Percentiles rank a stretch among this genome's conserved stretches.
Conservation (phyloP, 1,140 invertebrate species). For the Lepidotrigona ventralis region DNA sequence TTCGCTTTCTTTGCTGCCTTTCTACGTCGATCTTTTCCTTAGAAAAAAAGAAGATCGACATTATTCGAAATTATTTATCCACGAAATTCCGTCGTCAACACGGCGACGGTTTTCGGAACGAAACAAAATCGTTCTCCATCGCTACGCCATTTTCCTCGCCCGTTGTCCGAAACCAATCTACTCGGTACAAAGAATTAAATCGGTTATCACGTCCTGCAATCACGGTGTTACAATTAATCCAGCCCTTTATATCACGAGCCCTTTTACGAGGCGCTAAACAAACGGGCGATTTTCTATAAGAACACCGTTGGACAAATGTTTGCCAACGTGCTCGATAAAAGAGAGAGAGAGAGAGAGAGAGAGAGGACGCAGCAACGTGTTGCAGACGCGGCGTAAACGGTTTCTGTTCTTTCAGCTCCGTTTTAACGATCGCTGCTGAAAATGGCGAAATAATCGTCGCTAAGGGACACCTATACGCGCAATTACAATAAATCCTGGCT, state of each 20-base stretch:
- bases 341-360: no score
- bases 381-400: background rate
- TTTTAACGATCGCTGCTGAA: constrained; percentile 3
- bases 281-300: constrained; percentile 21
- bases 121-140: background rate
- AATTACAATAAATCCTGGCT: background rate
- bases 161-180: background rate
- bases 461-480: background rate
- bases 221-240: background rate
- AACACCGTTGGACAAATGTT: constrained; percentile 28
- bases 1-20: background rate
- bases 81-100: no score
- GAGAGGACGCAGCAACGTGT: no score
- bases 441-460: constrained; percentile 15
- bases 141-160: background rate
- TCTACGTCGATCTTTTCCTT: no score
- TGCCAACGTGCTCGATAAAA: constrained; percentile 1
- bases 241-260: no score
- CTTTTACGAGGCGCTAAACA: constrained; percentile 11
- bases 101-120: no score
- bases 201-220: constrained; percentile 12
- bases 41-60: no score
- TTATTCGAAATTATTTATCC: background rate
- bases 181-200: background rate
- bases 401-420: no score